phyloP scores from a whole-genome alignment of 2,888 invertebrate species.

The Amphipoea lucens region DNA sequence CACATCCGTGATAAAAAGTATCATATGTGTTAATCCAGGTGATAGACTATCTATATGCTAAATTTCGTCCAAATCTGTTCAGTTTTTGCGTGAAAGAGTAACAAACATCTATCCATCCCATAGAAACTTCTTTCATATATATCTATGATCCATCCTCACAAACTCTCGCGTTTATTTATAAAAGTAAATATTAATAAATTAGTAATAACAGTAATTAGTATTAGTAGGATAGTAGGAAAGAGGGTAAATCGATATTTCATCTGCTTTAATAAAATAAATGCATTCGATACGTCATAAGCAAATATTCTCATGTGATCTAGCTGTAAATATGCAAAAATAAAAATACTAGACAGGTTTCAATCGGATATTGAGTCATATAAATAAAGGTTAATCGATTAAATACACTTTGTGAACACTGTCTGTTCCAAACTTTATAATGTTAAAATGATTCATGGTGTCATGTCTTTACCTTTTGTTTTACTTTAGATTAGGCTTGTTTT shows the following conservation, averaged over 20 bases:
- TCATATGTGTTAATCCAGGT: too few relatives aligned
- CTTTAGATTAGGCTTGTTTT: background rate
- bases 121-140: too few relatives aligned
- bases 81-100: background rate
- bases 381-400: constrained; percentile 22
- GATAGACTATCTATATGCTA: too few relatives aligned
- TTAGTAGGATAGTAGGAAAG: background rate
- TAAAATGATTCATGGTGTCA: constrained; percentile 11
- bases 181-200: too few relatives aligned
- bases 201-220: too few relatives aligned
- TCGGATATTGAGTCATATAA: constrained; percentile 41
- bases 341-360: constrained; percentile 21
- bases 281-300: background rate
- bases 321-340: constrained; percentile 9
- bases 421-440: background rate
- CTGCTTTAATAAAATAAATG: background rate
- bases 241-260: background rate
- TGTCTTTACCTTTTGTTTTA: background rate
- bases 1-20: too few relatives aligned
- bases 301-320: constrained; percentile 6
- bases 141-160: background rate
- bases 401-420: background rate
- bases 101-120: background rate
- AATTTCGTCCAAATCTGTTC: too few relatives aligned
- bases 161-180: background rate